These are phyloP conservation scores for Corapipo altera DNA, from an alignment of 2,113 vertebrate species.

Conservation along the genomic window DNA sequence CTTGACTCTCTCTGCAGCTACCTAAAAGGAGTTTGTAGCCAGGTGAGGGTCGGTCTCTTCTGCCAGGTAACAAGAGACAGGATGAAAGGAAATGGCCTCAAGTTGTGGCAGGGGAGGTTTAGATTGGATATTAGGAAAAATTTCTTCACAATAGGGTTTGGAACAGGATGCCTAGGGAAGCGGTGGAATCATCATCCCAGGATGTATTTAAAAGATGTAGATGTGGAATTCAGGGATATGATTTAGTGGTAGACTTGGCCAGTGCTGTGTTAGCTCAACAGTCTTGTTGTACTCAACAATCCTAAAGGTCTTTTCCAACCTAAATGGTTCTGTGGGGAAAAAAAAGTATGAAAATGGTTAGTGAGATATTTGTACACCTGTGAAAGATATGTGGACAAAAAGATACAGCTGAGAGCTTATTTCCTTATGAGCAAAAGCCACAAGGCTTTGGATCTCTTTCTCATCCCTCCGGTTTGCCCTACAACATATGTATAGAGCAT, in stretches of 20 bases:
- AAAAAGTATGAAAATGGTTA: neutral
- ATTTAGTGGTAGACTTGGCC: neutral
- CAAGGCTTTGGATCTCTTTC: neutral
- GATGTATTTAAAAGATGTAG: neutral
- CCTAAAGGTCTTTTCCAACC: neutral
- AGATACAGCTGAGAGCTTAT: neutral
- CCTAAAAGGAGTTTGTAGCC: neutral
- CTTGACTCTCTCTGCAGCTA: neutral
- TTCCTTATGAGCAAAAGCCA: neutral
- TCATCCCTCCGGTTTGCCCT: neutral
- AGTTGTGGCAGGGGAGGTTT: neutral
- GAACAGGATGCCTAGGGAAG: neutral
- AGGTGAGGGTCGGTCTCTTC: neutral
- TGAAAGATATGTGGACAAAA: neutral
- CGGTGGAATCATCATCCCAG: neutral
- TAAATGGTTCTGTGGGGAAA: neutral
- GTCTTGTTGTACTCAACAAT: neutral
- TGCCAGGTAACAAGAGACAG: neutral
- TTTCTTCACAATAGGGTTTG: neutral
- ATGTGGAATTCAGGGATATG: neutral
- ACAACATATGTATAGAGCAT: neutral
- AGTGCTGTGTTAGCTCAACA: neutral
- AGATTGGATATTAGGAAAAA: neutral
- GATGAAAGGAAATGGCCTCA: neutral
- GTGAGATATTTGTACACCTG: neutral